phyloP scores from a whole-genome alignment of 2,888 invertebrate species.

The Agrochola lota region DNA sequence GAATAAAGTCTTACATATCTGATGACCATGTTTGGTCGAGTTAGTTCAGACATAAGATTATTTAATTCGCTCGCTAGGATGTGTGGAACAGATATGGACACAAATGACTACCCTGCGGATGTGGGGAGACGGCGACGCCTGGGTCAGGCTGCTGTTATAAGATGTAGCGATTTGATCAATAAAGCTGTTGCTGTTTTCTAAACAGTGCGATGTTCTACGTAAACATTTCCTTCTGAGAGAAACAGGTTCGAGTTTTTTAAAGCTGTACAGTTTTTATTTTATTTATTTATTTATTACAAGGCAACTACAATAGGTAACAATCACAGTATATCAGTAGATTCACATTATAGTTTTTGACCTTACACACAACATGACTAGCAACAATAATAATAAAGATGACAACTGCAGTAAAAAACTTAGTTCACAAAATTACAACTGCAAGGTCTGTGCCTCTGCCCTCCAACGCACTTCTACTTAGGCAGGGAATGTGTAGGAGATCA shows the following conservation, averaged over 20 bases:
- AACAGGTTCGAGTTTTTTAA: background rate
- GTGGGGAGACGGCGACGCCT: conserved; percentile 54
- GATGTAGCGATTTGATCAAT: conserved; percentile 44
- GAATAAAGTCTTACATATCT: conserved; percentile 59
- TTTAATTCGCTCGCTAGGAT: conserved; percentile 71
- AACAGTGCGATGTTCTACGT: background rate
- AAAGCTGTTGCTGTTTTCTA: background rate
- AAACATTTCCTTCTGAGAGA: background rate
- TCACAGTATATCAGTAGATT: too few relatives aligned
- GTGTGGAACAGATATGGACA: conserved; percentile 76
- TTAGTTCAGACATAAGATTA: conserved; percentile 69
- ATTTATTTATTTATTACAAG: too few relatives aligned
- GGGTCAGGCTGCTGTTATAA: conserved; percentile 33
- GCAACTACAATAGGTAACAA: too few relatives aligned
- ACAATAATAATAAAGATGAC: too few relatives aligned
- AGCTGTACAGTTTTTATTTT: background rate
- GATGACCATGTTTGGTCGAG: conserved; percentile 72
- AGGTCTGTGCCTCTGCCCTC: too few relatives aligned
- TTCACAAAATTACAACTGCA: too few relatives aligned
- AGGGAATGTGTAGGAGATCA: too few relatives aligned
- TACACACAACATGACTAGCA: too few relatives aligned
- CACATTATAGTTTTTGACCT: too few relatives aligned
- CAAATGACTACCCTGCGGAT: conserved; percentile 73
- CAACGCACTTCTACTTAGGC: too few relatives aligned
- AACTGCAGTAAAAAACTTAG: too few relatives aligned